phyloP scores from a whole-genome alignment of 1,140 invertebrate genomes.

The Ceratina japonica region DNA sequence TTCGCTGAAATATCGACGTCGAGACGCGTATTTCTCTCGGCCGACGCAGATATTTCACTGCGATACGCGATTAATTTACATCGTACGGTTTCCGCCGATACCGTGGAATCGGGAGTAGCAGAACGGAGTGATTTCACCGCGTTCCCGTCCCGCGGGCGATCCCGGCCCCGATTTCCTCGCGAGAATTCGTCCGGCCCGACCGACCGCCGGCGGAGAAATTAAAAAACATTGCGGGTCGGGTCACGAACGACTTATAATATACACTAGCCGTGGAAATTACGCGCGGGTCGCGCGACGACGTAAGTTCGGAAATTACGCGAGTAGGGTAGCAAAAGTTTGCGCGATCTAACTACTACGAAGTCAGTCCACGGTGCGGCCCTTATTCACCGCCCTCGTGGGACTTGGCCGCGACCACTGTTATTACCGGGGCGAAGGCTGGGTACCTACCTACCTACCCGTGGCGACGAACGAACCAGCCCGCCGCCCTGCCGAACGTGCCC shows the following conservation, averaged over 20 bases:
- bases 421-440: constrained; percentile 53
- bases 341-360: constrained; percentile 68
- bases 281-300: constrained; percentile 59
- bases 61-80: constrained; percentile 37
- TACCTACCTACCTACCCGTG: constrained; percentile 6
- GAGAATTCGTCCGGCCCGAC: background rate
- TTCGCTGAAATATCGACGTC: constrained; percentile 38
- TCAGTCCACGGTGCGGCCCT: constrained; percentile 68
- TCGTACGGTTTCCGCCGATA: constrained; percentile 14
- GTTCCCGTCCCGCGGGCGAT: background rate
- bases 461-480: too few species aligned
- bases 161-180: constrained; percentile 21
- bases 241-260: constrained; percentile 66
- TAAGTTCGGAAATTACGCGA: constrained; percentile 70
- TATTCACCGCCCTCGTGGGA: constrained; percentile 68
- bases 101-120: background rate
- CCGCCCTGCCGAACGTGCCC: constrained; percentile 60
- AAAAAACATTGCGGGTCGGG: constrained; percentile 62
- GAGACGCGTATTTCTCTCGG: constrained; percentile 33
- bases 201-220: constrained; percentile 41
- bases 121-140: constrained; percentile 25
- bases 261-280: constrained; percentile 62
- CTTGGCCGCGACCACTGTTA: constrained; percentile 62
- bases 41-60: background rate
- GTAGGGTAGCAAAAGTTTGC: constrained; percentile 68